Evolutionary conservation across 2,888 invertebrate species (phyloP).

Genomic region (Eristalinus sepulchralis): DNA sequence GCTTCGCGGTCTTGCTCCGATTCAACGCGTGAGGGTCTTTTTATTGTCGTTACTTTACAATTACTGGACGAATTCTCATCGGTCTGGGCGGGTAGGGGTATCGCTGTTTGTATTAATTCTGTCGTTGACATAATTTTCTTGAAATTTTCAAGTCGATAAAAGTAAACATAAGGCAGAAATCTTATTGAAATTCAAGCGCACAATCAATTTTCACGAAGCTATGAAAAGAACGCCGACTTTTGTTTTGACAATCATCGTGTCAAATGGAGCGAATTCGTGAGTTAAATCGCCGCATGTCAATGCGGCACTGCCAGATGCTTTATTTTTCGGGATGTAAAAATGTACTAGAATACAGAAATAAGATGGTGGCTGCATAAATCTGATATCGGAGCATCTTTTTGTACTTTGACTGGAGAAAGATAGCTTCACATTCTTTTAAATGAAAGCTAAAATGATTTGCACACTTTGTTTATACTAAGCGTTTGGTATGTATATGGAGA

Average conservation of each 20-base stretch:
- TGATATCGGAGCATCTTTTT: too few species aligned
- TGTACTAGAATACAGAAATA: constrained; percentile 29
- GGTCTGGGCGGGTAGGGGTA: constrained; percentile 66
- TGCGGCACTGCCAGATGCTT: neutral
- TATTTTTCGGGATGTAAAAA: neutral
- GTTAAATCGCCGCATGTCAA: constrained; percentile 34
- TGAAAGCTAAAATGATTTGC: too few species aligned
- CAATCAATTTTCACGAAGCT: constrained; percentile 20
- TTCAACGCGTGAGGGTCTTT: constrained; percentile 60
- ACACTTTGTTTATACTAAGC: too few species aligned
- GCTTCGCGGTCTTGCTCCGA: constrained; percentile 75
- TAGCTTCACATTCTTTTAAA: too few species aligned
- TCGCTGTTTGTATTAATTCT: constrained; percentile 73
- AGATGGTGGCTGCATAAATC: neutral
- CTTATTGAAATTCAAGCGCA: constrained; percentile 1
- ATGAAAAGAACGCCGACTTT: constrained; percentile 66
- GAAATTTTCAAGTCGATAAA: constrained; percentile 30
- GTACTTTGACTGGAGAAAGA: too few species aligned
- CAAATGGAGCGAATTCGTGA: constrained; percentile 35
- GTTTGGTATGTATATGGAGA: too few species aligned
- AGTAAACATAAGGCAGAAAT: neutral
- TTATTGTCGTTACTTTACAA: constrained; percentile 40
- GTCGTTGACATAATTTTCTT: constrained; percentile 73
- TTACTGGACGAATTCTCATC: constrained; percentile 57
- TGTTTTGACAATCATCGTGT: constrained; percentile 58